Base-by-base conservation (phyloP, 2,113 vertebrate genomes). In the Plecturocebus donacophilus region DNA sequence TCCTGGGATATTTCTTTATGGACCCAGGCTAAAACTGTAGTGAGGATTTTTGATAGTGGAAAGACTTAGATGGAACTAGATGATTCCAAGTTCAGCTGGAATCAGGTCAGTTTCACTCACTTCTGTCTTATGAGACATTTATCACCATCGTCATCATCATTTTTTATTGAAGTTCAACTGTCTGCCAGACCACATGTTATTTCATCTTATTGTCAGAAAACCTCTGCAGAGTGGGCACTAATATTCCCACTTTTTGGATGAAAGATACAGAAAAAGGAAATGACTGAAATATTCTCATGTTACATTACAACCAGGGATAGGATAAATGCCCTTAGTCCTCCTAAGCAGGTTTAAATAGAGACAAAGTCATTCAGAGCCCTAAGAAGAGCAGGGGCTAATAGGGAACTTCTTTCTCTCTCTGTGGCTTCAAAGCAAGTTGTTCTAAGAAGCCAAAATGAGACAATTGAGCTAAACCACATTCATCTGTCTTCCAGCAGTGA, bases 181-280 rank as follows among this genome's bases (percentile, higher is more conserved):
- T 76, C 73, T 90, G 58, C 42, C 82, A 85, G 76, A 61, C 10
- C 3, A 71, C 1, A 5, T 68, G 20, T 68, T 86, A 71, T 68
- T 94, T 93, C 40, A 93, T 75, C 80, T 87, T 77, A 87, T 47
- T 14, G 30, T 58, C 47, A 90, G 86, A 90, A 91, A 91, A 83
- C 6, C 56, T 94, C 73, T 66, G 61, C 40, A 68, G 23, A 82
- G 75, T 80, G 42, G 25, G 25, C 20, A 91, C 40, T 87, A 66
- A 89, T 75, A 91, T 58, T 19, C 12, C 61, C n/a, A 83, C 79
- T 91, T 92, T 52, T 93, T 42, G 12, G 70, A 77, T 81, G 32
- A 94, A 95, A 94, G 89, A 90, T 71, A 91, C 45, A 90, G 35
- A 87, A 83, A 97, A 75, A 66, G 54, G 27, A 77, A 96, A 91